Conservation (phyloP, 2,888 invertebrate species). For the Boloria euphrosyne region DNA sequence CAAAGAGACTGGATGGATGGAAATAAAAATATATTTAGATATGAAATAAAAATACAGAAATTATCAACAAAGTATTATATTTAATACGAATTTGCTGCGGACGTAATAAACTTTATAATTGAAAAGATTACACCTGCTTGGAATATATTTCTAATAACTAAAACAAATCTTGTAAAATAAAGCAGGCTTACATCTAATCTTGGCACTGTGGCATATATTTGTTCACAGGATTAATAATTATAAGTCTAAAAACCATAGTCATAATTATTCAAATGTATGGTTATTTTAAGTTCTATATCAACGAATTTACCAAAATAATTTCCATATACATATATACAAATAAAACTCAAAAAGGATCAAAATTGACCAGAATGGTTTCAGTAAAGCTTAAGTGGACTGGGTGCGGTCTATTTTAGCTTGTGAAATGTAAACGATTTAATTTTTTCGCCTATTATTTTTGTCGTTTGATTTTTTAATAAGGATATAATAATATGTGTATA, state of each 20-base stretch:
- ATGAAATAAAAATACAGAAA: conserved; percentile 32
- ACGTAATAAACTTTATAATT: conserved; percentile 24
- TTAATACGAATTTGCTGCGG: conserved; percentile 46
- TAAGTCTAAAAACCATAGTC: conserved; percentile 54
- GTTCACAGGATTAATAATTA: conserved; percentile 28
- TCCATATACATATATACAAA: conserved; percentile 16
- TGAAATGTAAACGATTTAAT: neutral
- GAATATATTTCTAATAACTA: conserved; percentile 23
- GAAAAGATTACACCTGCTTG: conserved; percentile 27
- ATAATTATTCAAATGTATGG: conserved; percentile 1
- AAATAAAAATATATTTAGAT: neutral
- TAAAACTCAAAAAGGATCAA: conserved; percentile 7
- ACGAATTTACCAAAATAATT: conserved; percentile 9
- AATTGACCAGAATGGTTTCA: conserved; percentile 15
- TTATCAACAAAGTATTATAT: conserved; percentile 50
- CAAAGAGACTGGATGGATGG: too few relatives aligned
- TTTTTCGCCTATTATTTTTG: neutral
- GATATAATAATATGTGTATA: neutral
- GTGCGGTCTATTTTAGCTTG: conserved; percentile 1
- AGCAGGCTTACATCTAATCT: conserved; percentile 21
- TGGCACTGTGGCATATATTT: conserved; percentile 61
- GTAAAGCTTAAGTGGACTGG: conserved; percentile 5
- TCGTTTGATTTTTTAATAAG: neutral
- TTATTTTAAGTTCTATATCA: conserved; percentile 21
- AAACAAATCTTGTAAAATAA: conserved; percentile 25